Base-by-base conservation (phyloP, 2,113 vertebrate species). In the Dissostichus mawsoni region DNA sequence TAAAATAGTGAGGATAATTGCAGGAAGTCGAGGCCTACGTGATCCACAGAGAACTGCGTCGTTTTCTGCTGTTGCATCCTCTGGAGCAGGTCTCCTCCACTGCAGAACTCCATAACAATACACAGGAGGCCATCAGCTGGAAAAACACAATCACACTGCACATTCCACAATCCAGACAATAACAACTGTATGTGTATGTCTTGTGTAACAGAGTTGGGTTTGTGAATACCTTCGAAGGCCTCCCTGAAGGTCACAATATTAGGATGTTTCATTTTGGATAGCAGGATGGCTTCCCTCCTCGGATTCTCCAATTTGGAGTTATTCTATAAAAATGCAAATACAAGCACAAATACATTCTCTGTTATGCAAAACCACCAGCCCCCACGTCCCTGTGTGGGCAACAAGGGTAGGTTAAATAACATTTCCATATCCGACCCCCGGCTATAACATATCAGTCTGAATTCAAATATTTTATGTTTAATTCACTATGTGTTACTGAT, bases 51-150 rank as follows among this genome's bases (percentile, higher is more conserved):
- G 83, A 98, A 96, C 14, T 95, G 92, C 13, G 79, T 89, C 33
- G 92, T 93, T 87, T 95, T 96, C 84, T 96, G 97, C 3, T 89
- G 88, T 80, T 85, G 95, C 70, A 99, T 97, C 93, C 92, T 97
- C 56, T 96, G 95, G 80, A 97, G 94, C 33, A 99, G 93, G 88
- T 98, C 97, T 81, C 97, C 97, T 77, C 94, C 96, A 0, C 96
- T 94, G 93, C 97, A 98, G 88, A 96, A 98, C 84, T 99, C 97
- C 97, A 98, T 98, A 52, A 97, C 95, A 79, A 98, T 97, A 82
- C 96, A 97, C 73, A 98, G 80, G 83, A 97, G 94, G 87, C 94
- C 95, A 74, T 95, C 94, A 82, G 86, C 97, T 98, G 89, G 18
- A 90, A 47, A 92, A 72, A 86, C 71, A 84, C 73, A 91, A 73